Percentiles rank a stretch among this genome's conserved stretches.
These are phyloP conservation scores for Indri indri DNA, from an alignment of 2,113 vertebrate genomes.

Conservation along the genomic window DNA sequence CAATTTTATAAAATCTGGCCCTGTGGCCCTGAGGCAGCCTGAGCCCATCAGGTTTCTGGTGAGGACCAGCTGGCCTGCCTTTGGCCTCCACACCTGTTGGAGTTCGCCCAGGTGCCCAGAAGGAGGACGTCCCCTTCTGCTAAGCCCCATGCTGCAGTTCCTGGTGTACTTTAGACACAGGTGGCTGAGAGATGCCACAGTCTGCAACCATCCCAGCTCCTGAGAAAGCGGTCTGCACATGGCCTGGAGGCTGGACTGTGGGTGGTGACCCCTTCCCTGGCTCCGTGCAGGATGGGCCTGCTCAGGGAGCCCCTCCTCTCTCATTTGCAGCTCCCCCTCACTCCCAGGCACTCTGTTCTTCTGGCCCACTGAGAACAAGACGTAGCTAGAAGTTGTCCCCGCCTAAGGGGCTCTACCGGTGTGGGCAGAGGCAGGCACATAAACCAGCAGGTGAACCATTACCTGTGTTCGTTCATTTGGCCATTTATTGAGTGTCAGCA, in stretches of 20 bases:
- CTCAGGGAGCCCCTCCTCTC: neutral
- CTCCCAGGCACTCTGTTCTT: neutral
- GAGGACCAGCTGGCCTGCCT: neutral
- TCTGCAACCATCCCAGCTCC: neutral
- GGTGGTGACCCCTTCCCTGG: neutral
- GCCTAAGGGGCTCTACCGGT: neutral
- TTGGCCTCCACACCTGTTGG: neutral
- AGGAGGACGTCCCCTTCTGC: neutral
- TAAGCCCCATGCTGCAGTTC: neutral
- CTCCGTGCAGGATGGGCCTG: neutral
- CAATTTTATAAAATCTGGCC: neutral
- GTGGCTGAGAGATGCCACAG: neutral
- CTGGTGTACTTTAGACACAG: neutral
- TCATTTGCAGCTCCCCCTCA: neutral
- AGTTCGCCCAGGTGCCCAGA: neutral
- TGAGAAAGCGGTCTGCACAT: neutral
- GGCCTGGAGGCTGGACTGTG: neutral
- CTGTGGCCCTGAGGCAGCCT: neutral
- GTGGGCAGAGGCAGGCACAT: neutral
- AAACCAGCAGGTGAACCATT: neutral
- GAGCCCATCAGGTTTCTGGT: neutral
- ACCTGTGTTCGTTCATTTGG: neutral
- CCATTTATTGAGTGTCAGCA: neutral
- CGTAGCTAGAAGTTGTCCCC: neutral
- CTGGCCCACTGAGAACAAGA: neutral